A percentile compares a stretch with the other conserved stretches of the same genome.
phyloP scores from a whole-genome alignment of 2,797 vertebrate genomes.

The Notolabrus celidotus region DNA sequence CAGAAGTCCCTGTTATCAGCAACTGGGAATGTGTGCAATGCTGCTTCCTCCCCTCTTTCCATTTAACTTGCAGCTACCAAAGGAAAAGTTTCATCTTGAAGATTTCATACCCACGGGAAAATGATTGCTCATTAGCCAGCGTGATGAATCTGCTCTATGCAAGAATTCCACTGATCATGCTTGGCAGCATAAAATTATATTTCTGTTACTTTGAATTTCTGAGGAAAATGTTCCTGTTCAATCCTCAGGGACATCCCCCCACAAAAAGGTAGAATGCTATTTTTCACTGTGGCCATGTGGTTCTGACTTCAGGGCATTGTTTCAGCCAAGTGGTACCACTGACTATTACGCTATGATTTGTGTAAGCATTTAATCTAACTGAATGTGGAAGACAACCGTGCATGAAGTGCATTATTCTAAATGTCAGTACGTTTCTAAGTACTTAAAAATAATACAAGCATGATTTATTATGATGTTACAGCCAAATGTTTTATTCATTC shows the following conservation, averaged over 20 bases:
- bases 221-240: conserved; percentile 38
- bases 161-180: conserved; percentile 30
- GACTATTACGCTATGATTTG: conserved; percentile 52
- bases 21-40: conserved; percentile 64
- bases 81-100: conserved; percentile 49
- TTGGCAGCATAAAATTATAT: conserved; percentile 34
- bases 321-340: conserved; percentile 44
- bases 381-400: conserved; percentile 25
- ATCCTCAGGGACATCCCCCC: conserved; percentile 26
- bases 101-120: conserved; percentile 52
- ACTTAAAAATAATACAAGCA: conserved; percentile 27
- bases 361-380: conserved; percentile 38
- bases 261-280: conserved; percentile 18
- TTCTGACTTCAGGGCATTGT: conserved; percentile 44
- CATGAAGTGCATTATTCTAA: conserved; percentile 55
- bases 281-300: conserved; percentile 18
- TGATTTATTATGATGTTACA: conserved; percentile 46
- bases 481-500: conserved; percentile 31
- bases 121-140: conserved; percentile 48
- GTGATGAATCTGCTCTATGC: conserved; percentile 61
- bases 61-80: conserved; percentile 60
- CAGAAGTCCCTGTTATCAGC: conserved; percentile 57
- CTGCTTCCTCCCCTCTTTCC: conserved; percentile 38
- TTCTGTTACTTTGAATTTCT: conserved; percentile 44
- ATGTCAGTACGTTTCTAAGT: conserved; percentile 53